A percentile compares a stretch with the other conserved stretches of the same genome.
Conservation (phyloP, 2,797 vertebrate genomes). For the Tiaroga cobitis region DNA sequence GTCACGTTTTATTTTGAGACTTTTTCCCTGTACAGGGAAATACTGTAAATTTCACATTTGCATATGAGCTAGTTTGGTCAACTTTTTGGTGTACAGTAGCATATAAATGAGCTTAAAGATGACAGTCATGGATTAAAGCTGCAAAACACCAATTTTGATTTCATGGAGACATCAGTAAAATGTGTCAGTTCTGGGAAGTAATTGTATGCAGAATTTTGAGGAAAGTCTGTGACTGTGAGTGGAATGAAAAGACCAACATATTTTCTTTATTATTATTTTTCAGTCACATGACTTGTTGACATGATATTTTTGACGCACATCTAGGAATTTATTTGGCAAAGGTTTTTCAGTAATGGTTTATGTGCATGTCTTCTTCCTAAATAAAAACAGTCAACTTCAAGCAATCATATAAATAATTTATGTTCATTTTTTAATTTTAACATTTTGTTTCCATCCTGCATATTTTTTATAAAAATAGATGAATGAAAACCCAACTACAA, state of each 20-base stretch:
- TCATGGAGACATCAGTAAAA: neutral
- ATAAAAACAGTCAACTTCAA: neutral
- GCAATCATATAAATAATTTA: neutral
- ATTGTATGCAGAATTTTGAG: neutral
- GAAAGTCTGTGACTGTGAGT: neutral
- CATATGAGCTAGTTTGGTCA: neutral
- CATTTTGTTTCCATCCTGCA: neutral
- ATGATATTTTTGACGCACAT: neutral
- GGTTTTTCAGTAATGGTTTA: neutral
- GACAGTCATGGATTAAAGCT: neutral
- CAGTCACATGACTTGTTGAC: neutral
- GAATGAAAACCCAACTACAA: neutral
- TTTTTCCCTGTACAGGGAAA: neutral
- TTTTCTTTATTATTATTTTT: neutral
- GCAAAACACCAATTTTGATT: neutral
- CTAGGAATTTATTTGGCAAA: neutral
- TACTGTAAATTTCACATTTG: neutral
- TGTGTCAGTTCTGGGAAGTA: neutral
- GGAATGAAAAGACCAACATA: neutral
- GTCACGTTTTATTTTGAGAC: neutral
- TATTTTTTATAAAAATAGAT: neutral
- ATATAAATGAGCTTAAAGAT: neutral
- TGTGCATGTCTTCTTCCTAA: neutral
- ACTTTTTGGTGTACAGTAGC: neutral
- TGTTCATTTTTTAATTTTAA: neutral